Conservation (phyloP, 2,888 invertebrate genomes). For the Caenorhabditis angaria region DNA sequence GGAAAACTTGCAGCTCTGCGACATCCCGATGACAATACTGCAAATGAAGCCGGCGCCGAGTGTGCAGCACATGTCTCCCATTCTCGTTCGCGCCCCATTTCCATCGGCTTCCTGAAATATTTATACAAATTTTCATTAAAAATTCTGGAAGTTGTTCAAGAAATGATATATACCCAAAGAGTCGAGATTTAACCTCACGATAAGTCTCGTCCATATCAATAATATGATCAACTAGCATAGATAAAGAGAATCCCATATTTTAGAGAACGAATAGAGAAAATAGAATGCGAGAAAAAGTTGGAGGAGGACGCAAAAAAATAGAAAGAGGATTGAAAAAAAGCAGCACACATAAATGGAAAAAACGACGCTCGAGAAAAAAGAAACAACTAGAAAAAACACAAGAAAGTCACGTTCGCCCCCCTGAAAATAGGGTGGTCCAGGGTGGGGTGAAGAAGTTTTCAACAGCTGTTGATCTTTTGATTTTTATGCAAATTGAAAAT, state of each 20-base stretch:
- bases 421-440: background rate
- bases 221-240: constrained; percentile 36
- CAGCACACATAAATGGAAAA: background rate
- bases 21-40: constrained; percentile 51
- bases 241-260: constrained; percentile 37
- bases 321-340: background rate
- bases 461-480: background rate
- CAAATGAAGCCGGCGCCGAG: constrained; percentile 58
- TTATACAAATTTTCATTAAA: background rate
- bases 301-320: background rate
- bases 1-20: constrained; percentile 69
- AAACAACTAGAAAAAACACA: background rate
- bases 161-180: constrained; percentile 28
- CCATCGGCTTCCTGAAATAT: constrained; percentile 40
- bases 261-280: background rate
- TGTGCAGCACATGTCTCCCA: constrained; percentile 54
- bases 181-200: constrained; percentile 19
- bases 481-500: background rate
- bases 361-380: background rate
- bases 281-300: background rate
- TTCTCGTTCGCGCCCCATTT: constrained; percentile 49
- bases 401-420: background rate
- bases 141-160: background rate
- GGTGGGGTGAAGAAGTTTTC: background rate
- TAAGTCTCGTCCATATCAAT: constrained; percentile 28